These are phyloP conservation scores for Thymelicus acteon DNA, from an alignment of 2,888 invertebrate genomes.

Conservation along the genomic window DNA sequence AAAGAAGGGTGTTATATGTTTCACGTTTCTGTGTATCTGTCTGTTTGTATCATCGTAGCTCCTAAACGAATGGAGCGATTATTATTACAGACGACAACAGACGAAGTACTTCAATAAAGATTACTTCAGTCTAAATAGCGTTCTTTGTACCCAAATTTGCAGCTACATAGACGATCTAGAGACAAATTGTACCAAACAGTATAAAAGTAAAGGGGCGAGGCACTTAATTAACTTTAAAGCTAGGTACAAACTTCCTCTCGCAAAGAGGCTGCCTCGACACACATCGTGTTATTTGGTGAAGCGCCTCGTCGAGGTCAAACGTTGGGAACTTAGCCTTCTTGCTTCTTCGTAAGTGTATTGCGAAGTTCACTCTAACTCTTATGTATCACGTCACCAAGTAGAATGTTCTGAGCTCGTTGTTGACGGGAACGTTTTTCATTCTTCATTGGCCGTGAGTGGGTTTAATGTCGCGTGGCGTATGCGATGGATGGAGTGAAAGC, in stretches of 20 bases:
- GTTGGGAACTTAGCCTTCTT: slow-evolving; percentile 57
- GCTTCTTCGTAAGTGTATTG: slow-evolving; percentile 63
- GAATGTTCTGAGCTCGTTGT: slow-evolving; percentile 48
- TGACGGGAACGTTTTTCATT: slow-evolving; percentile 50
- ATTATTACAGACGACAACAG: too few species aligned
- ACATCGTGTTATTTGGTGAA: slow-evolving; percentile 61
- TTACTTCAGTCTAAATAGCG: slow-evolving; percentile 5
- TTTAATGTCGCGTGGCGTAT: slow-evolving; percentile 45
- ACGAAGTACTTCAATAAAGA: background rate
- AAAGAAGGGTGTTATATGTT: too few species aligned
- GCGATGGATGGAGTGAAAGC: slow-evolving; percentile 39
- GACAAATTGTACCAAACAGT: slow-evolving; percentile 61
- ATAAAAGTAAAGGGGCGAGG: slow-evolving; percentile 54
- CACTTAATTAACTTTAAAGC: slow-evolving; percentile 76
- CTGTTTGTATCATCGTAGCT: too few species aligned
- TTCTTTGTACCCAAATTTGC: slow-evolving; percentile 5
- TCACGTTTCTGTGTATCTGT: too few species aligned
- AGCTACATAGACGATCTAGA: background rate
- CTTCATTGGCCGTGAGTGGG: slow-evolving; percentile 42
- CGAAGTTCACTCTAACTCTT: slow-evolving; percentile 59
- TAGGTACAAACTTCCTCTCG: slow-evolving; percentile 64
- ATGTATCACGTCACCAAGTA: slow-evolving; percentile 50
- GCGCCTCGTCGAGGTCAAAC: slow-evolving; percentile 62
- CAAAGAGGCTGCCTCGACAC: slow-evolving; percentile 51
- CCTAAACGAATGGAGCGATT: too few species aligned